phyloP scores from a whole-genome alignment of 2,797 vertebrate genomes.

The Heterohyrax brucei region DNA sequence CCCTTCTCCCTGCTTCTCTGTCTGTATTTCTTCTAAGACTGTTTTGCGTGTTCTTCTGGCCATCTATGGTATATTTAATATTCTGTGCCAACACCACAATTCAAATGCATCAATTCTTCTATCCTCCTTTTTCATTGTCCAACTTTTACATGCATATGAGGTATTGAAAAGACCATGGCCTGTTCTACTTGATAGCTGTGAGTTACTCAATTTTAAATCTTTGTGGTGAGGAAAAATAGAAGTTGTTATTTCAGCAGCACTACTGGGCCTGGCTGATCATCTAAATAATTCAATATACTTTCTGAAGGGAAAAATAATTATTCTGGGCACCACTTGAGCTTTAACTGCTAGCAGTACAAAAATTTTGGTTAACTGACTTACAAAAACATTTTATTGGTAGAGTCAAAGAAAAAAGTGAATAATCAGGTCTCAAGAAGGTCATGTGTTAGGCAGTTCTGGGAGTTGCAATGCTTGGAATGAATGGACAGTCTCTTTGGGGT shows the following conservation, averaged over 20 bases:
- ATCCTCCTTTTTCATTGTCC: no score
- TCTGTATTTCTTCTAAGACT: no score
- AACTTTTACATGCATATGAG: no score
- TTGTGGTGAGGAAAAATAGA: not conserved
- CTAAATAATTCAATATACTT: slow-evolving; percentile 67
- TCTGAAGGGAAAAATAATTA: slow-evolving; percentile 15
- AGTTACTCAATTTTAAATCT: not conserved
- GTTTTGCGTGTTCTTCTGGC: no score
- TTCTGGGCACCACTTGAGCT: slow-evolving; percentile 25
- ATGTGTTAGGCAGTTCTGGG: not conserved
- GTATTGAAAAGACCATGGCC: not conserved
- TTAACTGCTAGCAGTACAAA: slow-evolving; percentile 24
- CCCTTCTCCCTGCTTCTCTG: not conserved
- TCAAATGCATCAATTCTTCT: no score
- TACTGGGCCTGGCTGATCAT: not conserved
- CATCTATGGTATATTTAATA: no score
- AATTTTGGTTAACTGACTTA: not conserved
- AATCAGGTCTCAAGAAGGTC: not conserved
- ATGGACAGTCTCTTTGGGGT: not conserved
- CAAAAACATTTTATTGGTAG: not conserved
- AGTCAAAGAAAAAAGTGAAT: not conserved
- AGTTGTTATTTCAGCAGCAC: not conserved
- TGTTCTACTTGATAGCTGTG: not conserved
- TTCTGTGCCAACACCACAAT: no score
- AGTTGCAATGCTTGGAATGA: not conserved